Conservation (phyloP, 64 coral and sea anemone species). For the Porites lutea region DNA sequence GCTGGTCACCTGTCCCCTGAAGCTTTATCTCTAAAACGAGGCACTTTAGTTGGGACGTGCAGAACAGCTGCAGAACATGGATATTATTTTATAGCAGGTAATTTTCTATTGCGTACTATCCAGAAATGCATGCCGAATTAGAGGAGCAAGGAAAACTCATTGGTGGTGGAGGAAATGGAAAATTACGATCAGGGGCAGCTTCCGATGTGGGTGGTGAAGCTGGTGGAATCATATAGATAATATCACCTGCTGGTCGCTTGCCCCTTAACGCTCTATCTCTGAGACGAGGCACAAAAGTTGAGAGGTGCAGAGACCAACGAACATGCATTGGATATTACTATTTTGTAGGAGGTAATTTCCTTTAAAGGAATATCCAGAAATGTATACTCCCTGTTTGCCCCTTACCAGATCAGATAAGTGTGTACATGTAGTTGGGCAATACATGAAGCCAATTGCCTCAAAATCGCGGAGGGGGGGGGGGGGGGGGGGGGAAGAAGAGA, state of each 20-base stretch:
- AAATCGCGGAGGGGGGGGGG: too few relatives aligned
- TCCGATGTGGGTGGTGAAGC: background rate
- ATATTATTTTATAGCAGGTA: background rate
- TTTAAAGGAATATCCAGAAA: too few relatives aligned
- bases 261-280: background rate
- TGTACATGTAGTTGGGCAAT: too few relatives aligned
- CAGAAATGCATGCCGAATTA: too few relatives aligned
- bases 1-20: background rate
- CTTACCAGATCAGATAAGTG: too few relatives aligned
- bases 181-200: rapidly evolving
- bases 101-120: background rate
- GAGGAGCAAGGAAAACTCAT: background rate
- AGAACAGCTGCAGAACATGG: background rate
- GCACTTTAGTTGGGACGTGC: background rate
- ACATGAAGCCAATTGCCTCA: too few relatives aligned
- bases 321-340: background rate
- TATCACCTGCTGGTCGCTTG: background rate
- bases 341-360: background rate
- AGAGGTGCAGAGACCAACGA: too few relatives aligned
- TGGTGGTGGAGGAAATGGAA: background rate
- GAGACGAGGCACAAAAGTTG: background rate
- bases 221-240: constrained; percentile 54
- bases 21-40: constrained; percentile 8
- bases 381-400: too few relatives aligned
- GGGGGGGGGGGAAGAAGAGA: too few relatives aligned